Evolutionary conservation across 1,140 invertebrate species (phyloP).

Genomic region (Triops cancriformis): DNA sequence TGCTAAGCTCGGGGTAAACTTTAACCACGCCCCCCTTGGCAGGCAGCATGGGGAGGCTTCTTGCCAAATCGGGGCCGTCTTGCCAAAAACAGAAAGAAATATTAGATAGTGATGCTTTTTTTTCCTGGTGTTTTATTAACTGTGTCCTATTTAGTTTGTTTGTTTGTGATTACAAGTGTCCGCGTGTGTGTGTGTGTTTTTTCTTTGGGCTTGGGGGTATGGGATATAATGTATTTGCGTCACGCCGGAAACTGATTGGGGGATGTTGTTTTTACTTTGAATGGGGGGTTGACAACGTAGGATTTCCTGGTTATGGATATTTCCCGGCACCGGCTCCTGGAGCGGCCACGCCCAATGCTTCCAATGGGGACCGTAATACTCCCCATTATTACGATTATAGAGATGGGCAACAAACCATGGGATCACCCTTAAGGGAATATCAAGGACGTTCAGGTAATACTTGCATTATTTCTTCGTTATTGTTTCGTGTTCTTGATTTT

Average conservation of each 20-base stretch:
- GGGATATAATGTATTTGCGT: background rate
- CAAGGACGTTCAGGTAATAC: background rate
- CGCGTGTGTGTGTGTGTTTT: background rate
- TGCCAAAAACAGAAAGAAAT: background rate
- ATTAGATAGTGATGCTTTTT: too few species aligned
- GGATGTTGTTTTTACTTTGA: background rate
- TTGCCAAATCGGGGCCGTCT: conserved; percentile 8
- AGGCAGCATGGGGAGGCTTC: background rate
- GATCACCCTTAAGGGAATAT: background rate
- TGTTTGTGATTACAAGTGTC: background rate
- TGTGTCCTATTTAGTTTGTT: background rate
- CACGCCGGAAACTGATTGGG: background rate
- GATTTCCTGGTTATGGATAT: conserved; percentile 14
- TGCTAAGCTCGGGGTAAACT: too few species aligned
- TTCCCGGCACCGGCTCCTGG: background rate
- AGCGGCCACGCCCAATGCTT: conserved; percentile 7
- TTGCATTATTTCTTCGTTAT: too few species aligned
- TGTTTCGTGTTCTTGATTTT: too few species aligned
- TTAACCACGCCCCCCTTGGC: background rate
- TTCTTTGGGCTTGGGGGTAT: background rate
- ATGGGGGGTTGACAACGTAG: background rate
- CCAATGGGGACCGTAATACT: background rate
- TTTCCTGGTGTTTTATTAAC: background rate
- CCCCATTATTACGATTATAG: conserved; percentile 1
- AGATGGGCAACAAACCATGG: background rate